These are phyloP conservation scores for Otocyon megalotis DNA, from an alignment of 2,113 vertebrate genomes.

Conservation along the genomic window DNA sequence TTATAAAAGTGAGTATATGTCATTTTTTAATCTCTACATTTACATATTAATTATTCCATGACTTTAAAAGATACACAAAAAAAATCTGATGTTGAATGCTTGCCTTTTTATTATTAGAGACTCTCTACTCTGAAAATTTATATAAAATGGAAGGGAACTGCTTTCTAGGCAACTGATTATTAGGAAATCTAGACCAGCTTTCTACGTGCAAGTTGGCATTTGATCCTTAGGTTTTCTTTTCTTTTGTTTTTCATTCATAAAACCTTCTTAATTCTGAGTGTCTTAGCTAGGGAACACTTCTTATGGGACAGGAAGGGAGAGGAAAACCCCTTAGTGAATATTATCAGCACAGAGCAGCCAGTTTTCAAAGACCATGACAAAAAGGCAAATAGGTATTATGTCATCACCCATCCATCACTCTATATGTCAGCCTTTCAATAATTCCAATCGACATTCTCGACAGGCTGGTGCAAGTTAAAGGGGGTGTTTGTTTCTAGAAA, in stretches of 20 bases:
- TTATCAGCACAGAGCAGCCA: conserved; percentile 79
- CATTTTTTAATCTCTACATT: conserved; percentile 46
- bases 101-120: not conserved
- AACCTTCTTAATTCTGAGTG: conserved; percentile 70
- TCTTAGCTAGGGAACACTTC: conserved; percentile 76
- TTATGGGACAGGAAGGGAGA: conserved; percentile 54
- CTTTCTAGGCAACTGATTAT: conserved; percentile 43
- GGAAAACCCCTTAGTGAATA: conserved; percentile 76
- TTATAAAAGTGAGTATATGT: not conserved
- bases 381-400: conserved; percentile 76
- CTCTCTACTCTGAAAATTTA: conserved; percentile 11
- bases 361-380: conserved; percentile 78
- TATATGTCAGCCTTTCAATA: conserved; percentile 76
- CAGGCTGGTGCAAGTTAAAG: conserved; percentile 70
- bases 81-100: not conserved
- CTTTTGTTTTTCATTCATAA: conserved; percentile 61
- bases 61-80: conserved; percentile 28
- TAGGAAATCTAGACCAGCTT: conserved; percentile 59
- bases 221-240: conserved; percentile 52
- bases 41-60: conserved; percentile 11
- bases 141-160: conserved; percentile 12
- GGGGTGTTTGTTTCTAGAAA: conserved; percentile 75
- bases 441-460: conserved; percentile 74
- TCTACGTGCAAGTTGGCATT: conserved; percentile 45
- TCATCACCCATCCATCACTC: conserved; percentile 81